Evolutionary conservation across 30 jellyfish, hydroid and myxozoan genomes (phyloP).

Genomic region (Chironex yamaguchii): DNA sequence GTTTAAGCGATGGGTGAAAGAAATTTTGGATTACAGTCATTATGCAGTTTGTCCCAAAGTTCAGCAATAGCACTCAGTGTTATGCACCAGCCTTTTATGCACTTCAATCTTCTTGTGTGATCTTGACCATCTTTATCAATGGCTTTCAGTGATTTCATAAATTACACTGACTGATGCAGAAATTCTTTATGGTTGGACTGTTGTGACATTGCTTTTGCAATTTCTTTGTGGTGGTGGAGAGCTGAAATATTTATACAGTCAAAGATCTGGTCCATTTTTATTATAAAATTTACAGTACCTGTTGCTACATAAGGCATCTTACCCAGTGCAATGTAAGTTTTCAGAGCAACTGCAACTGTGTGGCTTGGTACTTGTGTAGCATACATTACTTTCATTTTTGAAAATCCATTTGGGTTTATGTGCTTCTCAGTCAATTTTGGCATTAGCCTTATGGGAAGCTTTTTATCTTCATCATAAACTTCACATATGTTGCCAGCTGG

Average conservation of each 20-base stretch:
- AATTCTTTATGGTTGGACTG: conserved; percentile 15
- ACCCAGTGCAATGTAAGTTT: conserved; percentile 30
- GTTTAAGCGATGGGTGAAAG: no score
- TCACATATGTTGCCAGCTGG: conserved; percentile 26
- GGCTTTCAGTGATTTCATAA: conserved; percentile 28
- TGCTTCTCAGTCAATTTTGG: conserved; percentile 48
- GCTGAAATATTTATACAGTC: conserved; percentile 20
- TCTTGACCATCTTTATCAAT: conserved; percentile 13
- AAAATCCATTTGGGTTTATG: conserved; percentile 18
- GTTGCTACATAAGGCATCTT: conserved; percentile 37
- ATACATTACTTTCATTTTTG: conserved; percentile 46
- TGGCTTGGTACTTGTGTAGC: conserved; percentile 40
- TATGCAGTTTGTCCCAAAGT: conserved; percentile 31
- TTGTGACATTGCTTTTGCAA: conserved; percentile 12
- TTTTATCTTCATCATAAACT: conserved; percentile 29
- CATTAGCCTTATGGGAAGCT: conserved; percentile 46
- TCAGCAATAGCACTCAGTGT: conserved; percentile 14
- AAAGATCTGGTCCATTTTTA: conserved; percentile 23
- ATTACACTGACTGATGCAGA: not conserved
- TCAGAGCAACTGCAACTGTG: conserved; percentile 51
- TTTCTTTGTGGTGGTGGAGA: conserved; percentile 22
- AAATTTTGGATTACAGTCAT: no score
- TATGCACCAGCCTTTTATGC: conserved; percentile 52
- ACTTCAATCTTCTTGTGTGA: not conserved
- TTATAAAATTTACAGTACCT: conserved; percentile 21